phyloP scores from a whole-genome alignment of 1,140 invertebrate species.

The Sycophaga agraensis region DNA sequence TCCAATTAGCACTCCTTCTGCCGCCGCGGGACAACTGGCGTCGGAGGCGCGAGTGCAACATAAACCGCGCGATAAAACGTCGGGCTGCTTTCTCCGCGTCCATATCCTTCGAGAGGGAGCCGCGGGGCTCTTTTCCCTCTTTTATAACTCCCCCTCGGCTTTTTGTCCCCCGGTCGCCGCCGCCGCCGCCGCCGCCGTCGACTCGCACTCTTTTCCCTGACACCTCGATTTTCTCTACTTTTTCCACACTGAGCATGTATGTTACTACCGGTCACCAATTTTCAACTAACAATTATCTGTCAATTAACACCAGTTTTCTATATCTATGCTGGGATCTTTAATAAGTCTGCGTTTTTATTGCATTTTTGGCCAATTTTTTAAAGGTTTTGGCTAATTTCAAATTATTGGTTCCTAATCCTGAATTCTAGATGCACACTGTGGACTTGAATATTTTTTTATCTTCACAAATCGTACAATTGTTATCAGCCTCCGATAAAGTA shows the following conservation, averaged over 20 bases:
- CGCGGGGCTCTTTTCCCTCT: background rate
- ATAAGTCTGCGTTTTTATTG: no score
- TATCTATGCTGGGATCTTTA: no score
- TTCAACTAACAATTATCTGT: no score
- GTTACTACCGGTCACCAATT: no score
- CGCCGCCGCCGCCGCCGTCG: slow-evolving; percentile 1
- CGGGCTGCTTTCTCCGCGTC: slow-evolving; percentile 11
- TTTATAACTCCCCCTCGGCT: background rate
- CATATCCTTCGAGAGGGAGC: slow-evolving; percentile 2
- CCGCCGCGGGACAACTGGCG: slow-evolving; percentile 28
- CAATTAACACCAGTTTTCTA: no score
- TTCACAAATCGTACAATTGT: no score
- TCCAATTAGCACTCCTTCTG: slow-evolving; percentile 49
- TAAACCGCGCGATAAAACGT: slow-evolving; percentile 51
- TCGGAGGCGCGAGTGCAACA: slow-evolving; percentile 36
- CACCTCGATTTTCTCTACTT: background rate
- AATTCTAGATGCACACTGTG: no score
- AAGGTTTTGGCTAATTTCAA: no score
- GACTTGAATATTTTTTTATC: no score
- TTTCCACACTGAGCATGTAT: background rate
- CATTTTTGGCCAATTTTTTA: no score
- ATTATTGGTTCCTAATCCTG: no score
- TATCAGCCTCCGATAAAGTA: no score
- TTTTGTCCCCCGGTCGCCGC: background rate
- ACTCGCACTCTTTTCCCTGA: background rate